Conservation (phyloP, 2,113 vertebrate species). For the Cinclus cinclus region DNA sequence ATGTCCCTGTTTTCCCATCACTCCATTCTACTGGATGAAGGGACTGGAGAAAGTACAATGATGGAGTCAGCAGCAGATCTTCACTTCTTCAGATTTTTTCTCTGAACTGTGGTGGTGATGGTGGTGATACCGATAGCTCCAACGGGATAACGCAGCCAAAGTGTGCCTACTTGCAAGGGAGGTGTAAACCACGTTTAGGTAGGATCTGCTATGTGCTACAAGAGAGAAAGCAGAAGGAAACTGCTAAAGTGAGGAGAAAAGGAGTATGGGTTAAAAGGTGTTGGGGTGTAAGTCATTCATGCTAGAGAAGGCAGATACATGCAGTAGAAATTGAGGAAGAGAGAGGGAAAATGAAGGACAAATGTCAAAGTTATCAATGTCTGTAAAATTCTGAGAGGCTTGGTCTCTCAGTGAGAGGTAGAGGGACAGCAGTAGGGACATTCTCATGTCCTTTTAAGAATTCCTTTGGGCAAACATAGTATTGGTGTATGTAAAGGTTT, state of each 20-base stretch:
- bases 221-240: neutral
- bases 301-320: neutral
- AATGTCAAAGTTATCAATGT: neutral
- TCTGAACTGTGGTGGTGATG: neutral
- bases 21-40: neutral
- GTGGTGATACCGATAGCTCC: neutral
- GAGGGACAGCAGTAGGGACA: neutral
- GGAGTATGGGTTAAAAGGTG: fast-evolving
- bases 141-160: neutral
- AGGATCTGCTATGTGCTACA: neutral
- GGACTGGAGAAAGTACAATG: neutral
- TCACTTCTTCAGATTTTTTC: neutral
- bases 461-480: neutral
- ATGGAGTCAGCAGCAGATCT: neutral
- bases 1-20: neutral
- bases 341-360: neutral
- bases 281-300: neutral
- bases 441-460: neutral
- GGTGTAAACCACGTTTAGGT: neutral
- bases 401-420: neutral
- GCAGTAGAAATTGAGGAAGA: neutral
- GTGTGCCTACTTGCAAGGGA: neutral
- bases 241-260: neutral
- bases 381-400: neutral
- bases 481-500: neutral